Base-by-base conservation (phyloP, 2,797 vertebrate species). In the Gallinago stenura region DNA sequence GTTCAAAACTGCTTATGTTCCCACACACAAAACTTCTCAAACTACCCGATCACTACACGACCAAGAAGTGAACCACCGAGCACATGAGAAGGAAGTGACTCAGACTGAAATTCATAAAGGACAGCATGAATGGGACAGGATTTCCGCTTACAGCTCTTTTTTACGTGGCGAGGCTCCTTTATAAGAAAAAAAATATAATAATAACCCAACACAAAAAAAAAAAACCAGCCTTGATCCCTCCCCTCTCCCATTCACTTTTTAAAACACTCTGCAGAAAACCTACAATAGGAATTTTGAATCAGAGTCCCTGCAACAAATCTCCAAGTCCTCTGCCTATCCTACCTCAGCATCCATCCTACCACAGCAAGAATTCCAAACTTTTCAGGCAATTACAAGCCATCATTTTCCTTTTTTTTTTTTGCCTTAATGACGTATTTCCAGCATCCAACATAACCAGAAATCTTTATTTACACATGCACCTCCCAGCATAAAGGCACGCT, bases 51-150 rank as follows among this genome's bases (percentile, higher is more conserved):
- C 85, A 41, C 78, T 87, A 51, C 58, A 87, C 20, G 88, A 64
- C 83, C 91, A 97, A 92, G 87, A 41, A 87, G 75, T 43, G 93
- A 96, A 95, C 73, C 94, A 96, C 71, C 2, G 83, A 94, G 80
- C 28, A n/a, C 92, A 82, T 1, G 75, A 89, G 78, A 90, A 97
- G 95, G 96, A 97, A 97, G 94, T 97, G 96, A 97, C 90, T 96
- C 95, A 97, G 95, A 95, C 95, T 65, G 71, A 92, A 96, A 95
- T 78, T 68, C 94, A 95, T 82, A 85, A 93, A 95, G 90, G 93
- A 96, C 96, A 93, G 85, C 83, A 90, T 95, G 95, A 97, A 96
- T 93, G 93, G 95, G 78, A 95, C 91, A 95, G 94, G 97, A 97
- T 97, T 97, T 97, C 96, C 94, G 15, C 88, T 87, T 61, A 71